Evolutionary conservation across 2,888 invertebrate genomes (phyloP).

Genomic region (Phaedon cochleariae): DNA sequence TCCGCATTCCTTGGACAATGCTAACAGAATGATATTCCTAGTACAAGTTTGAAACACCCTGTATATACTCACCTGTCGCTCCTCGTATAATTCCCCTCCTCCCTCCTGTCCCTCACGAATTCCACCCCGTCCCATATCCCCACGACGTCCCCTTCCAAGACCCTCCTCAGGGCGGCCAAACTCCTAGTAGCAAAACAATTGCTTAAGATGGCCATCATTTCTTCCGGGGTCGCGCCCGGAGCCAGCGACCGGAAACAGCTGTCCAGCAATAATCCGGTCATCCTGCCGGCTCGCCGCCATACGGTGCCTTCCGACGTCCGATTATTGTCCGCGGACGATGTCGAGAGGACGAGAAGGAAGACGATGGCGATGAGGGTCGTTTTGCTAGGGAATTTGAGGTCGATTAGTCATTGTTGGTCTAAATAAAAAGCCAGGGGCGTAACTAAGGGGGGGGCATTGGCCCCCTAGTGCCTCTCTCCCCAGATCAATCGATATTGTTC

Average conservation of each 20-base stretch:
- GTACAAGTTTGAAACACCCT: too few relatives aligned
- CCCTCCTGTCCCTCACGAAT: slow-evolving; percentile 63
- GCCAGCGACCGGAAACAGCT: slow-evolving; percentile 41
- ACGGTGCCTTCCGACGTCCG: slow-evolving; percentile 30
- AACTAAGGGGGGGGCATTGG: too few relatives aligned
- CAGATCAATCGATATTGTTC: too few relatives aligned
- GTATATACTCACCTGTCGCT: slow-evolving; percentile 29
- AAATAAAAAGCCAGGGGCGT: too few relatives aligned
- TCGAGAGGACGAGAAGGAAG: slow-evolving; percentile 23
- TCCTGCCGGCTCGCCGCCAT: slow-evolving; percentile 44
- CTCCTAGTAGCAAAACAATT: slow-evolving; percentile 66
- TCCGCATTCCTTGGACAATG: too few relatives aligned
- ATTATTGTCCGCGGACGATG: slow-evolving; percentile 15
- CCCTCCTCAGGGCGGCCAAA: slow-evolving; percentile 68
- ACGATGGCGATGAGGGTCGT: slow-evolving; percentile 24
- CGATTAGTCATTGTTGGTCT: too few relatives aligned
- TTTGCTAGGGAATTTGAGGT: too few relatives aligned
- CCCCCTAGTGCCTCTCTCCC: too few relatives aligned
- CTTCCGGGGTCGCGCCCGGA: slow-evolving; percentile 27
- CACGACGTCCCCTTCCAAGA: slow-evolving; percentile 69
- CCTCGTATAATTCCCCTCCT: slow-evolving; percentile 59
- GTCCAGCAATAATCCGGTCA: slow-evolving; percentile 46
- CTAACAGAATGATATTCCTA: too few relatives aligned
- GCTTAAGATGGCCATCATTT: slow-evolving; percentile 37
- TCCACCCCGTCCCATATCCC: slow-evolving; percentile 71